These are phyloP conservation scores for Rhinopithecus roxellana DNA, from an alignment of 2,113 vertebrate species.

Conservation along the genomic window DNA sequence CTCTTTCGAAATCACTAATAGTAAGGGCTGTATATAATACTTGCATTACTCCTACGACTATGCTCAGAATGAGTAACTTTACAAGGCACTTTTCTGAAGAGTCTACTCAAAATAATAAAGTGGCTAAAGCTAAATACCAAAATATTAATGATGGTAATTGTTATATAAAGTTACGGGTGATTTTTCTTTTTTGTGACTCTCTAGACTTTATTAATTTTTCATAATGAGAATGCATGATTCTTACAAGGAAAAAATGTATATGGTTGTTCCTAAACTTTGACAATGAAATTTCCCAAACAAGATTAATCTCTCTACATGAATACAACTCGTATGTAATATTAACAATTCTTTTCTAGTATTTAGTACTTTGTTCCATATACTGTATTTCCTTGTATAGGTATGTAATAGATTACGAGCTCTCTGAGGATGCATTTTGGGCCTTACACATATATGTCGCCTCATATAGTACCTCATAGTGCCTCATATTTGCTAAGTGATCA, in stretches of 20 bases:
- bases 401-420: background rate
- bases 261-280: background rate
- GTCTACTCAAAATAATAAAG: background rate
- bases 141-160: background rate
- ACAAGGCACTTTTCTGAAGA: background rate
- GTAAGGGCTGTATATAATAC: background rate
- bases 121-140: background rate
- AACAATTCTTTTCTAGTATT: background rate
- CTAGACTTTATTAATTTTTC: background rate
- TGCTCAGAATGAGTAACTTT: background rate
- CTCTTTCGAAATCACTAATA: background rate
- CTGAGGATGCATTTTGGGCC: background rate
- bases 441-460: background rate
- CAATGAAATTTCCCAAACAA: constrained; percentile 3
- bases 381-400: background rate
- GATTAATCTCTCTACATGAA: background rate
- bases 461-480: background rate
- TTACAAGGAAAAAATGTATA: background rate
- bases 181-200: background rate
- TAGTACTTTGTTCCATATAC: background rate
- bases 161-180: background rate
- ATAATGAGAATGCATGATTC: background rate
- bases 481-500: background rate
- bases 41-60: background rate
- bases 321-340: background rate